These are phyloP conservation scores for Agapornis canus DNA, from an alignment of 2,797 vertebrate genomes.

Conservation along the genomic window DNA sequence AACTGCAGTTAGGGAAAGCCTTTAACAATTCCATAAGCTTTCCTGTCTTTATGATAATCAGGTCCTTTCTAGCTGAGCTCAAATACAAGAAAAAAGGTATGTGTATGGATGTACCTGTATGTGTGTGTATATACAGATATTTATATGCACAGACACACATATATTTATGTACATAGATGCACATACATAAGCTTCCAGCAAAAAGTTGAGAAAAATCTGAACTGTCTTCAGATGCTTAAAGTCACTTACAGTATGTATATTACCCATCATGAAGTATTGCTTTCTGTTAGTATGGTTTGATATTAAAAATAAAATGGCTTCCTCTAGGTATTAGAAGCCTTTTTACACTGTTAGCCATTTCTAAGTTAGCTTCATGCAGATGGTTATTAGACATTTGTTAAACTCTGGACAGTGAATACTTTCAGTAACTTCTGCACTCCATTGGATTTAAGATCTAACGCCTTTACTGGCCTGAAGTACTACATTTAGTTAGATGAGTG, in stretches of 20 bases:
- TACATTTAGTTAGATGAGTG: not conserved
- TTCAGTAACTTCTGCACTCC: not conserved
- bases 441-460: not conserved
- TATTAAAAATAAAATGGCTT: conserved; percentile 61
- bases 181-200: not conserved
- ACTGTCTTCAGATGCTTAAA: not conserved
- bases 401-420: not conserved
- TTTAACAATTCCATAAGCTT: conserved; percentile 7
- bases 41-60: not conserved
- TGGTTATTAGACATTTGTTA: not conserved
- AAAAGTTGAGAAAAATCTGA: not conserved
- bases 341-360: conserved; percentile 35
- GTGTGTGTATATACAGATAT: fast-evolving
- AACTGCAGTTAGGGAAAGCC: not conserved
- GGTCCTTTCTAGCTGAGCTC: not conserved
- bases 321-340: not conserved
- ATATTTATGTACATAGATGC: not conserved
- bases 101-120: not conserved
- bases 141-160: not conserved
- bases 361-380: not conserved
- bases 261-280: not conserved
- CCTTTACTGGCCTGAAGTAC: not conserved
- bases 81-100: not conserved
- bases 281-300: not conserved
- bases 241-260: not conserved